Percentiles rank a stretch among this genome's conserved stretches.
Evolutionary conservation across 2,113 vertebrate species (phyloP).

Genomic region (Silurus glanis): DNA sequence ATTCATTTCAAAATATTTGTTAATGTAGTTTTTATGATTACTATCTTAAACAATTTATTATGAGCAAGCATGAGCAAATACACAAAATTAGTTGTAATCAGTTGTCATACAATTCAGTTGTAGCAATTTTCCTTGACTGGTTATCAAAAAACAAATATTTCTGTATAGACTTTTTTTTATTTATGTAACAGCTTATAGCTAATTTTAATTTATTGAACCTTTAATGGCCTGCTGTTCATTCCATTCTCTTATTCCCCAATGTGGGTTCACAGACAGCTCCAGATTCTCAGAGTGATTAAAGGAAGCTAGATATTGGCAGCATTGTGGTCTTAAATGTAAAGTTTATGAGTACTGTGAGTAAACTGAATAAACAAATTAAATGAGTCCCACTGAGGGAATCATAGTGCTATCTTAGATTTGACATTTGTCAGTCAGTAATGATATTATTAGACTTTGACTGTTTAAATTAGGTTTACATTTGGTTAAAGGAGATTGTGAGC

Average conservation of each 20-base stretch:
- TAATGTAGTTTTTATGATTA: neutral
- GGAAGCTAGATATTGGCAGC: slow-evolving; percentile 73
- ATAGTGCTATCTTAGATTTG: slow-evolving; percentile 60
- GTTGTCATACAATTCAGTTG: neutral
- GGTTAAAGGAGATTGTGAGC: slow-evolving; percentile 18
- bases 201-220: slow-evolving; percentile 69
- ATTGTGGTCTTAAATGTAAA: slow-evolving; percentile 70
- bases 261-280: slow-evolving; percentile 55
- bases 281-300: slow-evolving; percentile 63
- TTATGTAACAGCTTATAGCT: slow-evolving; percentile 27
- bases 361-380: slow-evolving; percentile 60
- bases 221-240: slow-evolving; percentile 60
- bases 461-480: slow-evolving; percentile 29
- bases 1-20: neutral
- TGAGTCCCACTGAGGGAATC: slow-evolving; percentile 59
- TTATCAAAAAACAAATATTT: neutral
- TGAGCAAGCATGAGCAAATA: neutral
- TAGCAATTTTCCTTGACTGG: neutral
- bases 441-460: slow-evolving; percentile 58
- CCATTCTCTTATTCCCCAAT: slow-evolving; percentile 24
- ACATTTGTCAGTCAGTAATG: slow-evolving; percentile 63
- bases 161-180: neutral
- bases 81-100: neutral
- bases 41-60: neutral
- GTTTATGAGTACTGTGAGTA: slow-evolving; percentile 66